A percentile compares a stretch with the other conserved stretches of the same genome.
phyloP scores from a whole-genome alignment of 2,113 vertebrate species.

The Siniperca knerii region DNA sequence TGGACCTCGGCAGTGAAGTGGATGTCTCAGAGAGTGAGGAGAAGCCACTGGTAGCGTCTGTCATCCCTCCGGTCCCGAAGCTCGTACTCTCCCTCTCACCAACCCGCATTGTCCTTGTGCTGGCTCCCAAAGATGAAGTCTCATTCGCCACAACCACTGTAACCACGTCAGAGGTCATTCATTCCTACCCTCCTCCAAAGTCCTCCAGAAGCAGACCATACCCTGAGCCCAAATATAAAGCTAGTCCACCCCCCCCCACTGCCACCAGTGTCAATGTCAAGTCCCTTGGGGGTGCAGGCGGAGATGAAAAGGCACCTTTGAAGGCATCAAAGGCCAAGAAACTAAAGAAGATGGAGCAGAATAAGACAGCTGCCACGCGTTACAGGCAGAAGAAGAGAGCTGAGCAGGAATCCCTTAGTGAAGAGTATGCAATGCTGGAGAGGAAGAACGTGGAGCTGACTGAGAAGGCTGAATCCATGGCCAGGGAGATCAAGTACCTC shows the following conservation, averaged over 20 bases:
- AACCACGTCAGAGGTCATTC: constrained; percentile 25
- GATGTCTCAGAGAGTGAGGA: constrained; percentile 76
- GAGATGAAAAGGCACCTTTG: constrained; percentile 11
- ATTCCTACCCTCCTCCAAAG: constrained; percentile 20
- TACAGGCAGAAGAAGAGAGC: constrained; percentile 94
- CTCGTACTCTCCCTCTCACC: constrained; percentile 79
- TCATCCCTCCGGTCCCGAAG: constrained; percentile 69
- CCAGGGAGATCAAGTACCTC: constrained; percentile 93
- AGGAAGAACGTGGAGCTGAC: constrained; percentile 89
- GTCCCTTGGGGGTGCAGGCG: constrained; percentile 13
- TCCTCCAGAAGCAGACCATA: constrained; percentile 72
- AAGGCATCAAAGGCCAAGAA: constrained; percentile 86
- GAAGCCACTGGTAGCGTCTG: constrained; percentile 55
- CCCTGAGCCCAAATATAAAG: constrained; percentile 75
- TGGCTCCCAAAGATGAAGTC: constrained; percentile 73
- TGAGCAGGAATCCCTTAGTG: constrained; percentile 85
- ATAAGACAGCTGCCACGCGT: constrained; percentile 93
- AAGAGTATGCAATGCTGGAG: constrained; percentile 86
- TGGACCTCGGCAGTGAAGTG: constrained; percentile 85
- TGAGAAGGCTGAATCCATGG: constrained; percentile 90
- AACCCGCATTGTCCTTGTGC: constrained; percentile 77
- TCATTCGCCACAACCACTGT: constrained; percentile 29
- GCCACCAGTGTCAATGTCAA: constrained; percentile 23
- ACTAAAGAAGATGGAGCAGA: constrained; percentile 96
- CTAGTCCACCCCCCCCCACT: constrained; percentile 69